Conservation (phyloP, 2,888 invertebrate species). For the Vesta saturnalis region DNA sequence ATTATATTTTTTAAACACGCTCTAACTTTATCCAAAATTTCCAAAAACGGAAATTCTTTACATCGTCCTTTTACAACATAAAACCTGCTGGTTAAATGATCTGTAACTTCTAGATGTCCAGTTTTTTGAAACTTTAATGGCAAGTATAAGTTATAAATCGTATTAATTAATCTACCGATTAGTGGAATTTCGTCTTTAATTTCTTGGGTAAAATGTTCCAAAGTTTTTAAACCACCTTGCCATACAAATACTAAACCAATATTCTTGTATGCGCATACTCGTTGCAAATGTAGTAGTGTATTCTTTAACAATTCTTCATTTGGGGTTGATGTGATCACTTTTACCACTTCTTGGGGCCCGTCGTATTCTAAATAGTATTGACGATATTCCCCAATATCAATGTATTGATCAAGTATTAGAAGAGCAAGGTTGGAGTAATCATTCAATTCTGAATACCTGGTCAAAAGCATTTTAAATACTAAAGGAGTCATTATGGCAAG, state of each 20-base stretch:
- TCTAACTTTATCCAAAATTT: slow-evolving; percentile 49
- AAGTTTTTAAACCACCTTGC: slow-evolving; percentile 38
- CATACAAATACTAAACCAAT: slow-evolving; percentile 47
- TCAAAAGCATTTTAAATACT: slow-evolving; percentile 19
- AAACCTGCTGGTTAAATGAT: slow-evolving; percentile 51
- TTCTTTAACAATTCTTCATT: slow-evolving; percentile 22
- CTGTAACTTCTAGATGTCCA: slow-evolving; percentile 49
- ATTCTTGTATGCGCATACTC: slow-evolving; percentile 46
- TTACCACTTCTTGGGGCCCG: slow-evolving; percentile 12
- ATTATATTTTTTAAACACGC: slow-evolving; percentile 50
- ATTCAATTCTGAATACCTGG: slow-evolving; percentile 8
- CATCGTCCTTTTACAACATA: slow-evolving; percentile 51
- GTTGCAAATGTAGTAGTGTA: slow-evolving; percentile 50
- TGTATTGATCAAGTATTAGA: slow-evolving; percentile 21
- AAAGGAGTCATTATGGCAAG: neutral
- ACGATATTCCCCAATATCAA: slow-evolving; percentile 21
- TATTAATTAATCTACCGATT: slow-evolving; percentile 44
- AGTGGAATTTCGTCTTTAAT: slow-evolving; percentile 44
- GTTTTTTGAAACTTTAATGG: slow-evolving; percentile 54
- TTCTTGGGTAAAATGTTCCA: slow-evolving; percentile 40
- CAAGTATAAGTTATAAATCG: slow-evolving; percentile 50
- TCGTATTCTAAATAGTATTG: slow-evolving; percentile 23
- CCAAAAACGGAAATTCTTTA: slow-evolving; percentile 55
- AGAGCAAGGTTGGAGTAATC: slow-evolving; percentile 20
- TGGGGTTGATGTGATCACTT: slow-evolving; percentile 14